Conservation (phyloP, 2,888 invertebrate genomes). For the Sipunculus nudus region DNA sequence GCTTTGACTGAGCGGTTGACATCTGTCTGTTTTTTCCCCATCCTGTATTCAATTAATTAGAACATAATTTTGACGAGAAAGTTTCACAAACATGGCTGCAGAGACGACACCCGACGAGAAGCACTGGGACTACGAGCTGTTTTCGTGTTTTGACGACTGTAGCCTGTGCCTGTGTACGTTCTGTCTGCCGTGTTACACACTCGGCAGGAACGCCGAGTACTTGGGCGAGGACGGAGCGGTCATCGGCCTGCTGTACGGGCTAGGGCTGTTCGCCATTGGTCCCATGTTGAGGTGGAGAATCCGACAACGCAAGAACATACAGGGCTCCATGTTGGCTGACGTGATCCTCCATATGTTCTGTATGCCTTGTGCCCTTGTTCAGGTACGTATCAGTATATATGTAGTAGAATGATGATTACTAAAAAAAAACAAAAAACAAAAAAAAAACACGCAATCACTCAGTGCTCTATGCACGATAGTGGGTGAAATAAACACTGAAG, state of each 20-base stretch:
- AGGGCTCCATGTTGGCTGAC: conserved; percentile 34
- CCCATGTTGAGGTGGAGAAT: conserved; percentile 34
- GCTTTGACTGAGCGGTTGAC: too few relatives aligned
- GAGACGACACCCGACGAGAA: too few relatives aligned
- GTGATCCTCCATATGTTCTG: conserved; percentile 26
- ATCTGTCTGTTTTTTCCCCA: too few relatives aligned
- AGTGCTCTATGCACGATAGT: too few relatives aligned
- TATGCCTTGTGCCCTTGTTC: conserved; percentile 38
- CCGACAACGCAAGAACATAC: conserved; percentile 27
- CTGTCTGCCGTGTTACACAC: conserved; percentile 34
- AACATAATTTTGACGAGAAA: too few relatives aligned
- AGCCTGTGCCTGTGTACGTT: conserved; percentile 31
- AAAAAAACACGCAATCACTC: too few relatives aligned
- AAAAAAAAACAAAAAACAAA: too few relatives aligned
- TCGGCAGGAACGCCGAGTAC: conserved; percentile 30
- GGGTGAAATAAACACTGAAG: too few relatives aligned
- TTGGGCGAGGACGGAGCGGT: conserved; percentile 31
- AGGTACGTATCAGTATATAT: too few relatives aligned
- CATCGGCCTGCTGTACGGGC: conserved; percentile 17
- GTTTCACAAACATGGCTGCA: too few relatives aligned
- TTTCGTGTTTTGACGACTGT: conserved; percentile 32
- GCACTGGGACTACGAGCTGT: conserved; percentile 21
- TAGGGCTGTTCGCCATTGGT: conserved; percentile 18
- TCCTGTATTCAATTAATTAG: too few relatives aligned
- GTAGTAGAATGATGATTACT: too few relatives aligned